Evolutionary conservation across 2,797 vertebrate species (phyloP), one percentile per base, ranked within the genome.

Genomic region (Amblyopsis hoosieri): DNA sequence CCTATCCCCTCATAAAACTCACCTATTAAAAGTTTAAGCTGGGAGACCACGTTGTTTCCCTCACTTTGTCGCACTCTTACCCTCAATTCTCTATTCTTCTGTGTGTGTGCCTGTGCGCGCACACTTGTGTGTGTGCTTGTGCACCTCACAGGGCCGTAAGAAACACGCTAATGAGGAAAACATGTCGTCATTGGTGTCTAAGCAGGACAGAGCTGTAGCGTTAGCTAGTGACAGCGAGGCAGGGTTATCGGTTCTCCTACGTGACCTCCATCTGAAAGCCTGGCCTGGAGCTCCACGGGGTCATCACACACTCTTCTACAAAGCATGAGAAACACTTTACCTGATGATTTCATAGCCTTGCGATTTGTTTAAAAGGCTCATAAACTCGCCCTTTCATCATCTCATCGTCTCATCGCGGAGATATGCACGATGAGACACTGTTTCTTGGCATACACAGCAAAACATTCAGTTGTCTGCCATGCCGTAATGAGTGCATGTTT

Each of bases 1-100:
- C 69, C 71, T 76, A 69, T 77, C 58, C 71, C 49, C 76, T 80
- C 15, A 17, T 85, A 86, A 87, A 88, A 80, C 54, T 76, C 64
- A 60, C 49, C 58, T 75, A 61, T 82, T 82, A 81, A 84, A 79
- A 61, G 81, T 80, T 59, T 67, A 60, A 82, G 69, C 71, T 71
- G 55, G 73, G 75, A 66, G 19, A 62, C n/a, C 42, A 51, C 29
- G 51, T 33, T 57, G 23, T 60, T 37, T 62, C 57, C 56, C 50
- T 68, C 58, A 69, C 61, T 60, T 57, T 59, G 17, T 42, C 13
- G 65, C 6, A 51, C 17, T 62, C 2, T 61, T 42, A 42, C 2
- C 3, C 11, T 17, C 3, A 9, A 14, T 8, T 51, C 3, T 10
- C 6, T 51, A 15, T 57, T 57, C 47, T 29, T 56, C 31, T 51